Conservation (phyloP, 1,140 invertebrate genomes). For the Drosophila grimshawi region DNA sequence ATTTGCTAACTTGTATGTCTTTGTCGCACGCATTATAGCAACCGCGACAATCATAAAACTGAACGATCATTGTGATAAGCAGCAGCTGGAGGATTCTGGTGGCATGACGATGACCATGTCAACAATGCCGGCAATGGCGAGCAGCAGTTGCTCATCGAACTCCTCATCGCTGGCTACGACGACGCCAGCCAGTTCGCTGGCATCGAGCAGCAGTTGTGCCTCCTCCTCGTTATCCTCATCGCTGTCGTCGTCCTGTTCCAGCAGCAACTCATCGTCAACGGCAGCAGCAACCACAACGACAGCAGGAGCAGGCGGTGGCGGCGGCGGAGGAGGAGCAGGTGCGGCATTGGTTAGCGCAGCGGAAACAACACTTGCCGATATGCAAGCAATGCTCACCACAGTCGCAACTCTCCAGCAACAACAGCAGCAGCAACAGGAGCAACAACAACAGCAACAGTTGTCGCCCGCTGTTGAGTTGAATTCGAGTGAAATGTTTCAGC, state of each 20-base stretch:
- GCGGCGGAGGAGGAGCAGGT: background rate
- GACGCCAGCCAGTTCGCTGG: constrained; percentile 24
- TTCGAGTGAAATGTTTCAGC: constrained; percentile 77
- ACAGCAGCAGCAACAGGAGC: constrained; percentile 31
- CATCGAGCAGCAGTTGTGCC: constrained; percentile 57
- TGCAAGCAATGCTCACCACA: constrained; percentile 65
- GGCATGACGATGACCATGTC: constrained; percentile 22
- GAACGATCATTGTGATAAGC: constrained; percentile 61
- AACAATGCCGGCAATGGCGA: constrained; percentile 45
- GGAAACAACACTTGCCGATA: constrained; percentile 55
- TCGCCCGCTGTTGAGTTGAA: constrained; percentile 52
- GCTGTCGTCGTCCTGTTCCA: constrained; percentile 65
- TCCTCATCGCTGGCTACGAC: constrained; percentile 28
- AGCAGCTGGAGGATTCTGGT: constrained; percentile 61
- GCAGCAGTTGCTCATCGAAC: constrained; percentile 44
- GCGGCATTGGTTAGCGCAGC: constrained; percentile 38
- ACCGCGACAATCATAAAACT: constrained; percentile 50
- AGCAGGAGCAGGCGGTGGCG: background rate
- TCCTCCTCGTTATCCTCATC: constrained; percentile 68
- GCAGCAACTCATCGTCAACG: constrained; percentile 67
- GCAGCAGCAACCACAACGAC: constrained; percentile 47
- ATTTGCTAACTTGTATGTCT: background rate
- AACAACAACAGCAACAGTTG: constrained; percentile 46
- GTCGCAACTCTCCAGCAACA: constrained; percentile 65
- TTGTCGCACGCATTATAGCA: constrained; percentile 32